These are phyloP conservation scores for Centropus unirufus DNA, from an alignment of 2,113 vertebrate species.

Conservation along the genomic window DNA sequence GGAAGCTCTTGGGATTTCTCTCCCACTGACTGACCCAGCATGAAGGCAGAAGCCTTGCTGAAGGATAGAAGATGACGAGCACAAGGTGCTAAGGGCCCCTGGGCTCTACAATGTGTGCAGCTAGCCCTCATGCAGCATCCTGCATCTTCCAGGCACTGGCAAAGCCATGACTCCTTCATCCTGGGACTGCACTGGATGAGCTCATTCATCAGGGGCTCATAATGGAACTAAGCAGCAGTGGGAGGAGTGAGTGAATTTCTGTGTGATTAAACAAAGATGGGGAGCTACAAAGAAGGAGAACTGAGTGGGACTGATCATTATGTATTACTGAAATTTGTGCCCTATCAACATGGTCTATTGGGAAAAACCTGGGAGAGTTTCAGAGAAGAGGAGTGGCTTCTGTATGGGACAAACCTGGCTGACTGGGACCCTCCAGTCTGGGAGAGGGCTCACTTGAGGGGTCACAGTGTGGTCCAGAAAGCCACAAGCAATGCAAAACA, in stretches of 20 bases:
- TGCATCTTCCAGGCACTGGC: neutral
- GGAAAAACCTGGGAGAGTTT: neutral
- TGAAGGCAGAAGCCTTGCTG: neutral
- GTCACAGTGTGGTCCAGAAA: neutral
- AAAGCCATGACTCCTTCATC: neutral
- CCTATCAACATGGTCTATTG: neutral
- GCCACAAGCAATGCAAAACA: neutral
- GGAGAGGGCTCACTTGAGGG: fast-evolving
- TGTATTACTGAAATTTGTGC: neutral
- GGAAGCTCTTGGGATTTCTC: neutral
- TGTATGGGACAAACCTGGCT: neutral
- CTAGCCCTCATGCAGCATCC: neutral
- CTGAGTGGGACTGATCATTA: neutral
- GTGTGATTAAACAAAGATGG: neutral
- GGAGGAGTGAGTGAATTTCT: neutral
- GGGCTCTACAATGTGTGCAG: neutral
- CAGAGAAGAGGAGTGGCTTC: neutral
- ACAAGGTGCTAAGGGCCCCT: neutral
- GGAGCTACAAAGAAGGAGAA: neutral
- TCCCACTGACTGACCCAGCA: neutral
- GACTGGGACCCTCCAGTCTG: neutral
- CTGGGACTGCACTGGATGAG: neutral
- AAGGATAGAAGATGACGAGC: neutral
- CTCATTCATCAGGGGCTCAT: neutral
- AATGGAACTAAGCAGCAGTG: neutral